phyloP scores from a whole-genome alignment of 2,113 vertebrate genomes.

The Ammospiza nelsoni region DNA sequence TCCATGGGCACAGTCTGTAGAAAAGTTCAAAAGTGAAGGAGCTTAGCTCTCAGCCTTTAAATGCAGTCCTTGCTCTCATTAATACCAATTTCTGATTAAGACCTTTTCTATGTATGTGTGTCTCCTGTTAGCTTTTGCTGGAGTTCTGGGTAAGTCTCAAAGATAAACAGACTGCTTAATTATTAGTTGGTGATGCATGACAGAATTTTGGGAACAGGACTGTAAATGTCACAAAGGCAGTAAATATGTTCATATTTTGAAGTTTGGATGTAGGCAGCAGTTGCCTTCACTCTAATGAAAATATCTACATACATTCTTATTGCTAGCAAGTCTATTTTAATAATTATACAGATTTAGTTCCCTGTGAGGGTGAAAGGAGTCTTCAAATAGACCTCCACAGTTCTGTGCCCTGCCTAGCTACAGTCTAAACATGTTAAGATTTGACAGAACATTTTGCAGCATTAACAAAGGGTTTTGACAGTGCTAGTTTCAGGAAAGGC shows the following conservation, averaged over 20 bases:
- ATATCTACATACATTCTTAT: neutral
- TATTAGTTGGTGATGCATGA: conserved; percentile 34
- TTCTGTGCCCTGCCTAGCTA: neutral
- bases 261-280: neutral
- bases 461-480: neutral
- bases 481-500: neutral
- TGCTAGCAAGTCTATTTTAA: neutral
- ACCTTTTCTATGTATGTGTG: neutral
- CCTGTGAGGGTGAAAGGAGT: neutral
- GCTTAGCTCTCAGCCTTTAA: neutral
- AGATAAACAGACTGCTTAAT: conserved; percentile 52
- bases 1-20: neutral
- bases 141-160: neutral
- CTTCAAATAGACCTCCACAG: neutral
- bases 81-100: neutral
- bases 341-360: neutral
- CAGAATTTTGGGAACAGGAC: conserved; percentile 27
- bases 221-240: conserved; percentile 1
- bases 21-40: neutral
- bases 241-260: conserved; percentile 20
- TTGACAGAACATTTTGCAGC: neutral
- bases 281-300: neutral
- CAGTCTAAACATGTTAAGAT: neutral
- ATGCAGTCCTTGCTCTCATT: neutral
- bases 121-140: neutral